Base-by-base conservation (phyloP, 2,113 vertebrate species). In the Pyxicephalus adspersus region DNA sequence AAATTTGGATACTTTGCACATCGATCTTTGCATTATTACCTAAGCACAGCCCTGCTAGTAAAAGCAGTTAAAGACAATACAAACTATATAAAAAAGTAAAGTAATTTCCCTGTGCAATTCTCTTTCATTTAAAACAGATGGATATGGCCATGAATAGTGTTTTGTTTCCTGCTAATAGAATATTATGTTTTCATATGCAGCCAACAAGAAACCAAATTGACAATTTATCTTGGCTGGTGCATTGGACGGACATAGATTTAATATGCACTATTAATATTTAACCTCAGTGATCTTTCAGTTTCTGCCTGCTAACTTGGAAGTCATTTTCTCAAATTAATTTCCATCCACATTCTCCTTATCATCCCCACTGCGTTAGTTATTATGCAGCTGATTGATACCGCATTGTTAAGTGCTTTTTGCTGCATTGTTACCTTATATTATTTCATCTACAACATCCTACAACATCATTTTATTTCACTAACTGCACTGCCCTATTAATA, bases 391-490 rank as follows among this genome's bases (percentile, higher is more conserved):
- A 77, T 55, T 67, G 28, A 55, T 77, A 67, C 63, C 25, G 20
- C 29, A 66, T 65, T 65, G 64, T 76, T 76, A 64, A 76, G 38
- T 63, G 34, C 58, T 63, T 63, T 75, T 45, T 74, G 23, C 57
- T 63, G n/a, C 63, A 22, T 50, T 63, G 31, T 51, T 60, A 38
- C 55, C 34, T n/a, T 38, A 55, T 54, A 65, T 77, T 65, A 66
- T 77, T 77, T 77, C 63, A 38, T 15, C 28, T 54, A 22, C 18
- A 45, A 65, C 52, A 67, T 50, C 64, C 4, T 57, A 17, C 55
- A 52, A 55, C 64, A 57, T 19, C 5, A 26, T 65, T 55, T 66
- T 65, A 66, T 66, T 26, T 34, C 51, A 13, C 50, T 55, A 25
- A 22, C 64, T 55, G 31, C n/a, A 23, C 23, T 67, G 26, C 54